Evolutionary conservation across 53 echinoderm and acorn worm species (phyloP), one percentile per base, ranked within the genome.

Genomic region (Pentamera pediparva): DNA sequence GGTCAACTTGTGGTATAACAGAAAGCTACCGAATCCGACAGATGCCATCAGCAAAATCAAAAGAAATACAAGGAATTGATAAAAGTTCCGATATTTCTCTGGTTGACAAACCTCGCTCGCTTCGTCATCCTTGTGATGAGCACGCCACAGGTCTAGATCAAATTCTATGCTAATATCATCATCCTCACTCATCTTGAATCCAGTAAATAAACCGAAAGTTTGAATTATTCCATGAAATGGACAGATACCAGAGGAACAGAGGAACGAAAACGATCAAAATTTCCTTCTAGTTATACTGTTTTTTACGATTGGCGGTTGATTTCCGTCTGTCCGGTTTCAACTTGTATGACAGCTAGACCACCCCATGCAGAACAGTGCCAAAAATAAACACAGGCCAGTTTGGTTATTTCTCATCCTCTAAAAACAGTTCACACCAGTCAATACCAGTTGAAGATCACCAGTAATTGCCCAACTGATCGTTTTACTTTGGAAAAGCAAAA

Each of bases 11-110:
- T 25, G n/a, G 21, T 55, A 54, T 25, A 35, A 30, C 20, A 55
- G 24, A 32, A 54, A 73, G 51, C 56, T 55, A 73, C 56, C 54
- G 35, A 54, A 52, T 20, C 56, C 73, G 30, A 67, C 27, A 67
- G 67, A 28, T 6, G 25, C 41, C 67, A 67, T 67, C 5, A 67
- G 30, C 39, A 67, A 41, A 0, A 67, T 4, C 9, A 67, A 5
- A 18, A 67, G 39, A n/a, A 67, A 41, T 18, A 67, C 28, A 27
- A 43, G 67, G 24, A 43, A 27, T 67, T 67, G 24, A 45, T 67
- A 67, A 67, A 67, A 67, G 3, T 8, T 67, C 2, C 45, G 28
- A 9, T 67, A 43, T 45, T 41, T 67, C 26, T 67, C 37, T 0
- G 8, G 40, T 9, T 65, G 35, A 10, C 25, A 36, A 39, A 12